Evolutionary conservation across 2,113 vertebrate genomes (phyloP).

Genomic region (Turnix velox): DNA sequence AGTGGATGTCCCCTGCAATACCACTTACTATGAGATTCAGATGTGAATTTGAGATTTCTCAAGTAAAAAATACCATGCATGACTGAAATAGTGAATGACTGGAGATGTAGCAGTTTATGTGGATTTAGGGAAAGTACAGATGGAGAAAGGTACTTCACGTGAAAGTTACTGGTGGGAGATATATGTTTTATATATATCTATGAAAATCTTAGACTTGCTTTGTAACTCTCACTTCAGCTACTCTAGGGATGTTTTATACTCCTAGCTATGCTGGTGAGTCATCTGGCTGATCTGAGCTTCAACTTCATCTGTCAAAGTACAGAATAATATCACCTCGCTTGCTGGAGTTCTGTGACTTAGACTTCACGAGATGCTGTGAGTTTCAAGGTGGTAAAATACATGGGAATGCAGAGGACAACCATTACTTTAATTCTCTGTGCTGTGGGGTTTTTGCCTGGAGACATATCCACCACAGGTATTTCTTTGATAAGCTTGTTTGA

Average conservation of each 20-base stretch:
- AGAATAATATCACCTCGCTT: background rate
- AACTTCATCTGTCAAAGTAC: background rate
- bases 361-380: background rate
- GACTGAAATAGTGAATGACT: background rate
- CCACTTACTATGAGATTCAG: background rate
- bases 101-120: background rate
- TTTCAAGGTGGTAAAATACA: background rate
- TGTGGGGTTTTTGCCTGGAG: background rate
- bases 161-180: background rate
- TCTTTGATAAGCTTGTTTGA: slow-evolving; percentile 49
- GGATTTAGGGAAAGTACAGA: background rate
- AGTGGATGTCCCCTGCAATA: background rate
- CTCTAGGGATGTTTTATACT: background rate
- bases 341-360: background rate
- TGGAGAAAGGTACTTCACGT: background rate
- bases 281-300: background rate
- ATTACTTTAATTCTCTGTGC: background rate
- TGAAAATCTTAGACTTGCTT: background rate
- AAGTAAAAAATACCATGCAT: background rate
- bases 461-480: slow-evolving; percentile 25
- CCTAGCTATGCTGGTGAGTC: background rate
- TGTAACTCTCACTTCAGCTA: background rate
- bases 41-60: background rate
- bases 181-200: background rate
- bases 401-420: slow-evolving; percentile 3